Conservation (phyloP, 2,888 invertebrate species). For the Acanthosepion esculentum region DNA sequence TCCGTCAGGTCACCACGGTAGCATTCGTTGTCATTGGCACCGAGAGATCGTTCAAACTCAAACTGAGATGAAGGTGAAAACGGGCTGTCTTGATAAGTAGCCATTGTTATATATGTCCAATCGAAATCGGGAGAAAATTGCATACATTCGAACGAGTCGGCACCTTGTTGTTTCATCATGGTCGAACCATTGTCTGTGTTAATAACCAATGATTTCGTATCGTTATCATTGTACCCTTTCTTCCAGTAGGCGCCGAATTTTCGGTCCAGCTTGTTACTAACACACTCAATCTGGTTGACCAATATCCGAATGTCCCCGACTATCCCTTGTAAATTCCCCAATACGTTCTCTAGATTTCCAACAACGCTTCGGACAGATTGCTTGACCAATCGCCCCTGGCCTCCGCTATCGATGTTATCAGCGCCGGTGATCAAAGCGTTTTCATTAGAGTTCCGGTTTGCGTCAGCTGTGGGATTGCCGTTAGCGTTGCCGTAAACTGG, state of each 20-base stretch:
- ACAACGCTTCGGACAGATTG: constrained; percentile 52
- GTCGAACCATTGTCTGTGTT: constrained; percentile 48
- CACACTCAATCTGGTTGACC: constrained; percentile 53
- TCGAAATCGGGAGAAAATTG: constrained; percentile 53
- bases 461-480: background rate
- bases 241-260: constrained; percentile 48
- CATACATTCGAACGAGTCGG: background rate
- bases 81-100: constrained; percentile 44
- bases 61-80: constrained; percentile 24
- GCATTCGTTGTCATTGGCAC: constrained; percentile 47
- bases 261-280: constrained; percentile 52
- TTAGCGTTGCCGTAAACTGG: background rate
- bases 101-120: constrained; percentile 54
- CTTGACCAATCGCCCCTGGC: constrained; percentile 6
- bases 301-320: constrained; percentile 54
- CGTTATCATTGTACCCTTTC: constrained; percentile 36
- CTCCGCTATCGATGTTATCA: background rate
- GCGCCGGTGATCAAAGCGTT: background rate
- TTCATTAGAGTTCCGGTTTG: background rate
- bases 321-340: constrained; percentile 53
- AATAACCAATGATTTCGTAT: constrained; percentile 45
- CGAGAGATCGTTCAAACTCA: constrained; percentile 39
- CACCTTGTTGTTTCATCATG: background rate
- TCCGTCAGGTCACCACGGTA: constrained; percentile 41
- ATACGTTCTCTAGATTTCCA: constrained; percentile 52